These are phyloP conservation scores for Ceyx erithaca DNA, from an alignment of 2,797 vertebrate species.

Conservation along the genomic window DNA sequence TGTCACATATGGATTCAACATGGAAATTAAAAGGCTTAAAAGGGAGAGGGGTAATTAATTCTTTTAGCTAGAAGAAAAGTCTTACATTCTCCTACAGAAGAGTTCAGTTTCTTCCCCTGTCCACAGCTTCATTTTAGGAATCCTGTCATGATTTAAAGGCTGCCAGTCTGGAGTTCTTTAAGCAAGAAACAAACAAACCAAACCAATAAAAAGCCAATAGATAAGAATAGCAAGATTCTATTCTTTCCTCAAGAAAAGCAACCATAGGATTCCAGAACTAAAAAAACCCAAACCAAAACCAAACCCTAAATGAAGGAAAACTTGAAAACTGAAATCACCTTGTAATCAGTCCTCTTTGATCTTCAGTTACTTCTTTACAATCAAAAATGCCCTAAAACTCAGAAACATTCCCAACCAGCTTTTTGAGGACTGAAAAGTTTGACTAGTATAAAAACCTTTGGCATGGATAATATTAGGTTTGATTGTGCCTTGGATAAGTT, in stretches of 20 bases:
- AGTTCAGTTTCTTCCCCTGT: not conserved
- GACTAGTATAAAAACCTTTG: not conserved
- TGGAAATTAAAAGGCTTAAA: not conserved
- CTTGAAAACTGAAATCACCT: not conserved
- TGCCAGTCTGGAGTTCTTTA: not conserved
- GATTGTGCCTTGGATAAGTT: not conserved
- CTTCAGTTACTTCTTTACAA: not conserved
- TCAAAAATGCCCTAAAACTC: not conserved
- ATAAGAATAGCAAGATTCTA: no score
- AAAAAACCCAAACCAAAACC: not conserved
- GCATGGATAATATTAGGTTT: not conserved
- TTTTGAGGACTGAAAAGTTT: not conserved
- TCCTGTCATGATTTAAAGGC: not conserved
- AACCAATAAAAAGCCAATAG: fast-evolving
- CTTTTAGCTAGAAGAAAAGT: not conserved
- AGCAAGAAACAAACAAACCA: fast-evolving
- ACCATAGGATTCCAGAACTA: not conserved
- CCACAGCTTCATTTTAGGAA: not conserved
- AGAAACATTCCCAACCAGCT: not conserved
- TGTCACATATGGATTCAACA: not conserved
- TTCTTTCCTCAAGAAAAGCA: not conserved
- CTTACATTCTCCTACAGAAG: not conserved
- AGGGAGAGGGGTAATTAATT: not conserved
- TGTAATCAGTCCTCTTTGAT: not conserved
- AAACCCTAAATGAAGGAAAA: not conserved